Percentiles rank a stretch among this genome's conserved stretches.
Evolutionary conservation across 1,140 invertebrate species (phyloP).

Genomic region (Hylaeus volcanicus): DNA sequence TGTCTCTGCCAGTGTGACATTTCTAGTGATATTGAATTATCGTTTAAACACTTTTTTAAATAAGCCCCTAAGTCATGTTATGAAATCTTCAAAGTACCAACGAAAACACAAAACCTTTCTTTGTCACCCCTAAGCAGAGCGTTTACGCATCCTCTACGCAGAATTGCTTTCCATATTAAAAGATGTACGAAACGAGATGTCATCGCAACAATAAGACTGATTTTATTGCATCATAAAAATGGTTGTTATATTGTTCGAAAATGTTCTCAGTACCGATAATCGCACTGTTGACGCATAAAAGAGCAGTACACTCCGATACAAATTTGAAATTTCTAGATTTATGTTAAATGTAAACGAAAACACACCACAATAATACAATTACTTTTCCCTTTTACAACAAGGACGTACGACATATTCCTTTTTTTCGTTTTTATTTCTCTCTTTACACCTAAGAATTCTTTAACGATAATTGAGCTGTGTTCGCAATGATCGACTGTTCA

Average conservation of each 20-base stretch:
- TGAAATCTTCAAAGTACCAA: neutral
- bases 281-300: slow-evolving; percentile 35
- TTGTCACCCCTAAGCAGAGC: slow-evolving; percentile 40
- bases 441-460: slow-evolving; percentile 26
- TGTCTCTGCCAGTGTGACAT: slow-evolving; percentile 55
- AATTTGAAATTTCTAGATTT: slow-evolving; percentile 4
- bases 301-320: slow-evolving; percentile 24
- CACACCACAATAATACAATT: slow-evolving; percentile 41
- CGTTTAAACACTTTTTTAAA: neutral
- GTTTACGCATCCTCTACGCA: neutral
- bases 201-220: slow-evolving; percentile 21
- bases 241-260: neutral
- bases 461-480: slow-evolving; percentile 40
- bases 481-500: slow-evolving; percentile 29
- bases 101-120: neutral
- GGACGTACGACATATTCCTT: slow-evolving; percentile 4
- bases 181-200: slow-evolving; percentile 20
- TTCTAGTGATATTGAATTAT: neutral
- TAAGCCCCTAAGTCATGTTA: neutral
- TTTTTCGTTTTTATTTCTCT: neutral
- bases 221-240: slow-evolving; percentile 16
- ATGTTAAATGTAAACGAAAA: slow-evolving; percentile 34
- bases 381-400: slow-evolving; percentile 10
- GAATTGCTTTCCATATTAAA: neutral
- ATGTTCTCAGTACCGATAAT: slow-evolving; percentile 15